Base-by-base conservation (phyloP, 2,797 vertebrate species). In the Rhynchonycteris naso region DNA sequence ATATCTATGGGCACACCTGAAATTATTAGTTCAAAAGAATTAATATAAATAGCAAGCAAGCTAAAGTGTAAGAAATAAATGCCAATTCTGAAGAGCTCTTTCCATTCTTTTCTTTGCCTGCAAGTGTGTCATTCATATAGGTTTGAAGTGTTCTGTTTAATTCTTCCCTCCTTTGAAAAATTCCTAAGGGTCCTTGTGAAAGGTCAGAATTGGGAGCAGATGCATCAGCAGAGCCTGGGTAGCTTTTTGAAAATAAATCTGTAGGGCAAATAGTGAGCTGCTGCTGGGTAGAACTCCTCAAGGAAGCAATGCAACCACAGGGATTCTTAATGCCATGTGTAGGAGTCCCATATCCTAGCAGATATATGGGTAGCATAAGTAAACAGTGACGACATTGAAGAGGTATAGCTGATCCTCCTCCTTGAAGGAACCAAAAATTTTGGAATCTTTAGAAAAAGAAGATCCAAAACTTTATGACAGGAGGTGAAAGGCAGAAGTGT, bases 111-210 rank as follows among this genome's bases (percentile, higher is more conserved):
- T 52, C 47, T 15, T 50, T 15, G 91, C 95, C 82, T 43, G 0
- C 0, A 50, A 78, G 22, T 56, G 43, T 84, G 69, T 58, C 86
- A 21, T 16, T 78, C 82, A 86, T 63, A 28, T 65, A 59, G 4
- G 14, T 90, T 88, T 72, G 61, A 94, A 89, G 91, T 33, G 7
- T 71, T 15, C 13, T 3, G 35, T 61, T 82, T 93, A 54, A 92
- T 85, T 93, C 79, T 97, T 50, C 68, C 85, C 65, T 75, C 30
- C 2, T 90, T 76, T 92, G 63, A 71, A 95, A 93, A 88, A 15
- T 61, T 90, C 87, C 83, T 58, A 30, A 78, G 66, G 30, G 82
- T 89, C 72, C 58, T 86, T 84, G 24, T 81, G 95, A 97, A 97
- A 95, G 90, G 90, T 95, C 56, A 94, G 54, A 90, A 71, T n/a